phyloP scores from a whole-genome alignment of 2,888 invertebrate genomes.

The Thumatha senex region DNA sequence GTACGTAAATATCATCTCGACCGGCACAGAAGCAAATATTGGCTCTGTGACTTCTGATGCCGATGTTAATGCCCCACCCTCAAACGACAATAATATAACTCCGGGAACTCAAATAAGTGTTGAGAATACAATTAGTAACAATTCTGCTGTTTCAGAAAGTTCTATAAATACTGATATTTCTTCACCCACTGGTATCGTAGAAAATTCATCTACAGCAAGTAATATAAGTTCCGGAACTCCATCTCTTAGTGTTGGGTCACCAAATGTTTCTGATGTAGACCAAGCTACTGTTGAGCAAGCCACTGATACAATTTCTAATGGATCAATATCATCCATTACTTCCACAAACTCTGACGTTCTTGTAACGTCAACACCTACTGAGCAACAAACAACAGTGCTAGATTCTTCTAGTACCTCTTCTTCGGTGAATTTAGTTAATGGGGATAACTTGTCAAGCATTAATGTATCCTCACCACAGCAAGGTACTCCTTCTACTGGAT shows the following conservation, averaged over 20 bases:
- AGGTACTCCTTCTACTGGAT: not conserved
- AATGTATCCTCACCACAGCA: not conserved
- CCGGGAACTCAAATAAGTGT: not conserved
- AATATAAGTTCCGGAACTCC: not conserved
- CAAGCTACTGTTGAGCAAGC: not conserved
- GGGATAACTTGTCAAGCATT: not conserved
- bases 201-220: not conserved
- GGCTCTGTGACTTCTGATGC: constrained; percentile 7
- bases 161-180: not conserved
- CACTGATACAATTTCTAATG: not conserved
- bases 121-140: not conserved
- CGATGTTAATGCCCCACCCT: constrained; percentile 4
- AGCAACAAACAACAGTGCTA: not conserved
- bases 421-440: not conserved
- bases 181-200: not conserved
- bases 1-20: constrained; percentile 3
- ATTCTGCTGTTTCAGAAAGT: not conserved
- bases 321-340: not conserved
- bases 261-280: not conserved
- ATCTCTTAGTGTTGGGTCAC: not conserved
- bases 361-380: not conserved
- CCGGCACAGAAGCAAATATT: constrained; percentile 9
- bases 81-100: not conserved
- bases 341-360: not conserved
- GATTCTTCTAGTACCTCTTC: not conserved